Percentiles rank a stretch among this genome's conserved stretches.
phyloP scores from a whole-genome alignment of 2,113 vertebrate species.

The Pelobates fuscus region DNA sequence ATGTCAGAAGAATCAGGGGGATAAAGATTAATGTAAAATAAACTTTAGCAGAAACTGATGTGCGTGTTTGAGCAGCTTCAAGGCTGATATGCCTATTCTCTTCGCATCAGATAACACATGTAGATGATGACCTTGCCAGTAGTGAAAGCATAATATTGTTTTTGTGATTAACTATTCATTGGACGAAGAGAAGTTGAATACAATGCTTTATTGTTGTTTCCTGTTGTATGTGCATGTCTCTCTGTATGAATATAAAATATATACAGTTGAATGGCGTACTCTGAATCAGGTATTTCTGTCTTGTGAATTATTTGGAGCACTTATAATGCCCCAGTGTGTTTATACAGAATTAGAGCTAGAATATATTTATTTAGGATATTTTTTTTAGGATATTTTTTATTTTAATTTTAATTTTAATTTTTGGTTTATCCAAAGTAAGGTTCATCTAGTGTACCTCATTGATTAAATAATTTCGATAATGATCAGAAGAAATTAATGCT shows the following conservation, averaged over 20 bases:
- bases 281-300: too few species aligned
- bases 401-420: too few species aligned
- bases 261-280: too few species aligned
- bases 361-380: too few species aligned
- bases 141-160: constrained; percentile 10
- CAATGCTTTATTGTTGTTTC: background rate
- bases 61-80: constrained; percentile 10
- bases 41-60: background rate
- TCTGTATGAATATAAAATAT: background rate
- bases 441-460: too few species aligned
- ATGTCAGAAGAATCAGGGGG: constrained; percentile 6
- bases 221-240: background rate
- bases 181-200: background rate
- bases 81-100: constrained; percentile 15
- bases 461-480: too few species aligned
- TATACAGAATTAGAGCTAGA: too few species aligned
- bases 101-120: constrained; percentile 26
- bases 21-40: background rate
- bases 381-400: too few species aligned
- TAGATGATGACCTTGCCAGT: constrained; percentile 21
- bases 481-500: too few species aligned
- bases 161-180: constrained; percentile 7
- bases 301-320: too few species aligned
- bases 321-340: too few species aligned
- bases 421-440: too few species aligned